Evolutionary conservation across 1,140 invertebrate genomes (phyloP), one percentile per base, ranked within the genome.

Genomic region (Odontomachus brunneus): DNA sequence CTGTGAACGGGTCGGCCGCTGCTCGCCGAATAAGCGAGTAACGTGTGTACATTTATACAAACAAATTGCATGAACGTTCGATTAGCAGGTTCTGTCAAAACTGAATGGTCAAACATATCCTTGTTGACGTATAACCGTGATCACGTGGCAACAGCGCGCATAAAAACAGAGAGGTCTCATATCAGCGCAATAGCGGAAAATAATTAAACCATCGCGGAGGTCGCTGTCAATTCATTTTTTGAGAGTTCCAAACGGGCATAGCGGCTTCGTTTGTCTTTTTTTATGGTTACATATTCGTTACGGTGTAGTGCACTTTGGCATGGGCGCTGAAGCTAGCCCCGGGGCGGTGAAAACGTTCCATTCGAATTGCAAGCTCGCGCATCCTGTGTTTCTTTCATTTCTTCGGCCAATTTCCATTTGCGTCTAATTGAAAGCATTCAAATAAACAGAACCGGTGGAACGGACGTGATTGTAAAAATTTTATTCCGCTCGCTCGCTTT

Each of bases 381-480:
- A 57, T 57, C 22, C 75, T 59, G 75, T 80, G 65, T 80, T 80
- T 80, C 75, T 80, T 80, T 80, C 75, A 80, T 80, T 71, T 71
- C 65, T 80, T 78, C 65, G 33, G 49, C 65, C 75, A 80, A 80
- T 80, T 80, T 80, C 75, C 75, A 80, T 80, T 80, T 80, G 75
- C 75, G 75, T 80, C 75, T 80, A 80, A 80, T 80, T 80, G 75
- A 80, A 80, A 80, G 75, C 75, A 80, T 80, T 80, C 75, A 80
- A 80, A 80, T 80, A 80, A 80, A 80, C 75, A 80, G 65, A 80
- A 69, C 14, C 65, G 65, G 53, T 51, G 24, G 24, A 69, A 69
- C 51, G 53, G 33, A 19, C 65, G 60, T 69, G 75, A 80, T 71
- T 80, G 75, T 80, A 67, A 71, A 80, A 80, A 69, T 80, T 80